Conservation (phyloP, 2,113 vertebrate genomes). For the Octodon degus region DNA sequence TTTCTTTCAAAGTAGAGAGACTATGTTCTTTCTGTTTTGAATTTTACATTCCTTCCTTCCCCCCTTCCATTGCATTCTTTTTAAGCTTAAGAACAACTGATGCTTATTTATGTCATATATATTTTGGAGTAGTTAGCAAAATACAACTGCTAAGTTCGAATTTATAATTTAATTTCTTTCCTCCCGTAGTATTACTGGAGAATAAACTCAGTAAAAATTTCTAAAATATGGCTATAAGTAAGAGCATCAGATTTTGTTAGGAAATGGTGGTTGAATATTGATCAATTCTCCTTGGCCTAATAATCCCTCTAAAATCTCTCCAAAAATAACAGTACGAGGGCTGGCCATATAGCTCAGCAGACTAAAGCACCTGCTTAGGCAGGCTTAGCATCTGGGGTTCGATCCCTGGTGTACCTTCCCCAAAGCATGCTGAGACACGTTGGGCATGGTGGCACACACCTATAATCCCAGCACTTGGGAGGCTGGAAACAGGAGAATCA, state of each 20-base stretch:
- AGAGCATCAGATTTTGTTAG: background rate
- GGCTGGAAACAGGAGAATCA: no score
- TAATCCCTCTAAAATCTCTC: background rate
- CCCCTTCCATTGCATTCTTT: background rate
- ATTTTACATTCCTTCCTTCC: conserved; percentile 20
- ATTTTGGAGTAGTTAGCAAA: background rate
- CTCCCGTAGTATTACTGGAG: background rate
- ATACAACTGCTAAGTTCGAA: background rate
- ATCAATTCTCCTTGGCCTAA: background rate
- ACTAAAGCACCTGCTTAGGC: no score
- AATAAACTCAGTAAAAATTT: conserved; percentile 6
- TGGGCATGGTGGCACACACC: no score
- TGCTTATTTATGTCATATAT: conserved; percentile 48
- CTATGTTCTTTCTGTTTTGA: background rate
- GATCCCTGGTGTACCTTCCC: no score
- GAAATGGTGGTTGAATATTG: background rate
- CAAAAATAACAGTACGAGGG: no score
- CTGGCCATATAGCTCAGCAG: no score
- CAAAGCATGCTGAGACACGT: no score
- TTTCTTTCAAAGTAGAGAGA: background rate
- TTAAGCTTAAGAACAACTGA: background rate
- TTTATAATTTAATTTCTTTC: conserved; percentile 27
- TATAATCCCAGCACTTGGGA: no score
- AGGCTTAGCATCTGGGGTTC: no score
- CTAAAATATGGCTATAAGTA: background rate